Percentiles rank a stretch among this genome's conserved stretches.
Evolutionary conservation across 2,113 vertebrate genomes (phyloP).

Genomic region (Mola mola): DNA sequence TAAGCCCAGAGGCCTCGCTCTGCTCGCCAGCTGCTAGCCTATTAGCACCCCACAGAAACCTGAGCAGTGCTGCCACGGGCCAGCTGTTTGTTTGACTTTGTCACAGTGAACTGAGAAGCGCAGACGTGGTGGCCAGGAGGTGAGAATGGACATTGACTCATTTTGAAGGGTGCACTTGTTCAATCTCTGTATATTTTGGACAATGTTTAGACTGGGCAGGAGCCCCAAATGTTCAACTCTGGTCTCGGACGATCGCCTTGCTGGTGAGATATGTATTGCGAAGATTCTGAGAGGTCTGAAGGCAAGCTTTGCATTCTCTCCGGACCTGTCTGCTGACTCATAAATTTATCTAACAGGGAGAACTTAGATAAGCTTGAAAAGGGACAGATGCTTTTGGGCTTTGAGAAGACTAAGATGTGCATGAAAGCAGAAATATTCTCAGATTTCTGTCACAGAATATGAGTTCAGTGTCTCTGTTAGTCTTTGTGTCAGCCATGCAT

Average conservation of each 20-base stretch:
- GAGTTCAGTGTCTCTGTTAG: too few relatives aligned
- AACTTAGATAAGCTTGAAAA: constrained; percentile 57
- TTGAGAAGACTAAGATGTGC: constrained; percentile 27
- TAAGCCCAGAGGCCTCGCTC: constrained; percentile 49
- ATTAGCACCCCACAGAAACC: constrained; percentile 67
- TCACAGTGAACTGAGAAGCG: constrained; percentile 60
- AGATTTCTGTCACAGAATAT: constrained; percentile 6
- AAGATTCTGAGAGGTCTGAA: constrained; percentile 36
- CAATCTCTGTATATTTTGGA: constrained; percentile 41
- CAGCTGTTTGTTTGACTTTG: constrained; percentile 75
- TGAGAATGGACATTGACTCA: constrained; percentile 42
- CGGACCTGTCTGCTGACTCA: constrained; percentile 65
- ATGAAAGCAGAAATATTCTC: constrained; percentile 1
- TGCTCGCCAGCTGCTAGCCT: constrained; percentile 61
- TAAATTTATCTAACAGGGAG: constrained; percentile 52
- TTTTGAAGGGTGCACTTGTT: constrained; percentile 69
- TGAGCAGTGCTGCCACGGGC: constrained; percentile 30
- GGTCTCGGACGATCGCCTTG: constrained; percentile 41
- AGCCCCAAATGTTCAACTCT: constrained; percentile 38
- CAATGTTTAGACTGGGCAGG: constrained; percentile 66
- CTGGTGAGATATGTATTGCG: constrained; percentile 36
- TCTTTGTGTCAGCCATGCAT: too few relatives aligned
- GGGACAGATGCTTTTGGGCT: constrained; percentile 31
- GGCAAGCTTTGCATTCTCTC: constrained; percentile 58
- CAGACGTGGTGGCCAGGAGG: constrained; percentile 41